Conservation (phyloP, 2,888 invertebrate genomes). For the Euplexia lucipara region DNA sequence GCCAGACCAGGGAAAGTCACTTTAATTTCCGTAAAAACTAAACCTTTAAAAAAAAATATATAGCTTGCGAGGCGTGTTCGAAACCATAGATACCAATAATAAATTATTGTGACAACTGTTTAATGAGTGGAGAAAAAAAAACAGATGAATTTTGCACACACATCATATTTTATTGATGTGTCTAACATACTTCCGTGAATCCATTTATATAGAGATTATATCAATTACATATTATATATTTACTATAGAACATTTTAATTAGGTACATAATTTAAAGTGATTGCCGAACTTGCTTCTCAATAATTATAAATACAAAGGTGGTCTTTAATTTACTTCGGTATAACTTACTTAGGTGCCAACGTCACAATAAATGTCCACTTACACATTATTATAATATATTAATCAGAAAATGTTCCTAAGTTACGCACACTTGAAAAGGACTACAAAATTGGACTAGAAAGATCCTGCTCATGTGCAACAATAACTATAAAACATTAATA, state of each 20-base stretch:
- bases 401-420: conserved; percentile 43
- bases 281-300: conserved; percentile 13
- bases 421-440: conserved; percentile 59
- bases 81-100: no score
- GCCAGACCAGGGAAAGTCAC: neutral
- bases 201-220: conserved; percentile 40
- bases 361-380: conserved; percentile 28
- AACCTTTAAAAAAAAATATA: no score
- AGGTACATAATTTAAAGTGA: conserved; percentile 17
- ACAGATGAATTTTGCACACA: conserved; percentile 59
- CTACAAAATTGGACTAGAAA: conserved; percentile 65
- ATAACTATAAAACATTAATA: conserved; percentile 41
- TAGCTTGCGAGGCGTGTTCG: neutral
- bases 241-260: conserved; percentile 28
- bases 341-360: conserved; percentile 21
- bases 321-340: conserved; percentile 34
- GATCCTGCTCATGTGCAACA: conserved; percentile 55
- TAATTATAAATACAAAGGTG: conserved; percentile 11
- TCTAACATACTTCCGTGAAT: conserved; percentile 47
- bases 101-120: neutral
- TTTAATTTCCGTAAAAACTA: neutral
- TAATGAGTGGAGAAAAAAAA: conserved; percentile 11
- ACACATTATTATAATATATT: conserved; percentile 35
- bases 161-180: conserved; percentile 61
- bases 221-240: conserved; percentile 37